Conservation (phyloP, 2,113 vertebrate genomes). For the Cyanistes caeruleus region DNA sequence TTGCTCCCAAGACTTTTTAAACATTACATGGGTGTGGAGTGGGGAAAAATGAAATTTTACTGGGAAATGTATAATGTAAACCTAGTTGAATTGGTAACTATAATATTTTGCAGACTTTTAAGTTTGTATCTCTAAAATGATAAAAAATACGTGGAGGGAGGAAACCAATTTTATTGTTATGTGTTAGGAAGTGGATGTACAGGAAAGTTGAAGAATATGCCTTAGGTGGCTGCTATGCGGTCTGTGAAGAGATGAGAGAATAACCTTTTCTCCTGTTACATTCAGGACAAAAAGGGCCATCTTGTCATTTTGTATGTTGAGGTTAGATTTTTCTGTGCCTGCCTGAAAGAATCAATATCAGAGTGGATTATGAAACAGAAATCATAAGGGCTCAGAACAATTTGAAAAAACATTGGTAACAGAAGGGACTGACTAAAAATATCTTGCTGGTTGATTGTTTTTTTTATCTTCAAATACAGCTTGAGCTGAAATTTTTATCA, state of each 20-base stretch:
- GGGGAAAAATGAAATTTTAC: background rate
- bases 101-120: background rate
- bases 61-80: background rate
- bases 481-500: conserved; percentile 16
- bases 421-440: background rate
- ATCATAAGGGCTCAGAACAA: background rate
- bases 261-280: background rate
- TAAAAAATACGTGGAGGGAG: background rate
- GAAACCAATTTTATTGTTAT: background rate
- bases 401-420: background rate
- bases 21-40: background rate
- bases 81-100: background rate
- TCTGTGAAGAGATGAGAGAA: background rate
- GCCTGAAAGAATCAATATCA: background rate
- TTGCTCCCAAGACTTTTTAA: background rate
- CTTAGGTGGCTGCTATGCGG: background rate
- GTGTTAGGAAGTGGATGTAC: background rate
- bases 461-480: background rate
- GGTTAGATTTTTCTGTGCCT: background rate
- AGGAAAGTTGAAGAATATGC: background rate
- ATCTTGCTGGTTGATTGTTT: background rate
- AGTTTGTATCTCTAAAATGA: background rate
- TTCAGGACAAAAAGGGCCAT: background rate
- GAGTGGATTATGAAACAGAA: background rate
- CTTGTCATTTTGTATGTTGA: background rate